These are phyloP conservation scores for Gymnothorax javanicus DNA, from an alignment of 2,797 vertebrate genomes.

Conservation along the genomic window DNA sequence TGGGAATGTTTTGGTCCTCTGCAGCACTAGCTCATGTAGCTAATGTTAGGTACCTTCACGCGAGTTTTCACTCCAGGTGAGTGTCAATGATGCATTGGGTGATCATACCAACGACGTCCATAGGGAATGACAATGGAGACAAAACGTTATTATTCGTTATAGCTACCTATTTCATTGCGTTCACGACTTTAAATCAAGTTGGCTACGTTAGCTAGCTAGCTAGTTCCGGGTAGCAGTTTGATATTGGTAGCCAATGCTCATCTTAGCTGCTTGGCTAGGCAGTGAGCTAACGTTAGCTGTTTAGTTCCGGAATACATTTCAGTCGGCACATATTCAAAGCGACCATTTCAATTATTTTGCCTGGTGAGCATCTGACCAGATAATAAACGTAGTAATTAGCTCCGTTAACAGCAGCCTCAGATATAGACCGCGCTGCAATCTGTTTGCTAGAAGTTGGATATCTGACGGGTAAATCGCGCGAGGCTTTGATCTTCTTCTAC, in stretches of 20 bases:
- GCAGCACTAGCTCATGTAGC: not conserved
- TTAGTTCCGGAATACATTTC: not conserved
- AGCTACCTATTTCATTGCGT: not conserved
- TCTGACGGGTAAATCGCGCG: too few relatives aligned
- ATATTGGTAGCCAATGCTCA: not conserved
- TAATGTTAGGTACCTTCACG: not conserved
- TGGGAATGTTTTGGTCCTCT: constrained; percentile 8
- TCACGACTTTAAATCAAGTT: not conserved
- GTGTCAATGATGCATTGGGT: not conserved
- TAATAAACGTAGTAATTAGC: not conserved
- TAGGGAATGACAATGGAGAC: not conserved
- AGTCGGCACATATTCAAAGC: not conserved
- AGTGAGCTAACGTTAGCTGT: not conserved
- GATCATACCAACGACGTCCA: not conserved
- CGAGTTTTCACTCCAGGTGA: not conserved
- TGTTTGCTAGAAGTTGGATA: too few relatives aligned
- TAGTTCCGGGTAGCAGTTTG: not conserved
- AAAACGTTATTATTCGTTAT: not conserved
- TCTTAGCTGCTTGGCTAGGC: not conserved
- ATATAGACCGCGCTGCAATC: not conserved
- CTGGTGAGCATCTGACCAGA: not conserved
- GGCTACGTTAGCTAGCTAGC: not conserved
- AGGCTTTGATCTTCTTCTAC: too few relatives aligned
- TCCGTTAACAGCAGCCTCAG: not conserved
- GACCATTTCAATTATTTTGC: not conserved